Evolutionary conservation across 2,113 vertebrate genomes (phyloP), one percentile per base, ranked within the genome.

Genomic region (Dermatemys mawii): DNA sequence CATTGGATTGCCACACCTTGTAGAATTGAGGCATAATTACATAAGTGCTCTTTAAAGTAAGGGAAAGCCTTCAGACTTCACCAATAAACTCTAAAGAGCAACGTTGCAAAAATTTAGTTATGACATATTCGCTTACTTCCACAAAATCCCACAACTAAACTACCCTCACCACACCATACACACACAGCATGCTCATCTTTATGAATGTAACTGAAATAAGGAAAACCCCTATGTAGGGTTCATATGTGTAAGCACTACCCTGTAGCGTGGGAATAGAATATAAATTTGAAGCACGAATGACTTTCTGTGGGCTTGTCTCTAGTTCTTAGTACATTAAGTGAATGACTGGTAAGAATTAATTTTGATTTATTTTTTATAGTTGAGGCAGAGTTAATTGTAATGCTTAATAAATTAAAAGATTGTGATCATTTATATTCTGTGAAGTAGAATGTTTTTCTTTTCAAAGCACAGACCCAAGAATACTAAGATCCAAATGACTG

Each of bases 31-130:
- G 92, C 63, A 14, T 86, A 89, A 88, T 92, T 93, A 88, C 73
- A 26, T 80, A 96, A 97, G 92, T 82, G 90, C 89, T 88, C 83
- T 91, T 81, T 95, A 95, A 97, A 96, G 83, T 88, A 92, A 91
- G 48, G 26, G 70, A 88, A 97, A 96, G 83, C 38, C 90, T 97
- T 93, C 93, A 73, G 17, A 91, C 21, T 41, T 89, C 92, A 85
- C 89, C 53, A 94, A 60, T 76, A 89, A 89, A 87, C 67, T 89
- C 13, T 21, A 44, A 90, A 86, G 17, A 60, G 32, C 11, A 55
- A 54, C 9, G 19, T 94, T 76, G 89, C 12, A 90, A 88, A 90
- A 95, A 97, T 90, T 83, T 88, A 89, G 55, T 32, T 32, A 91
- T 0, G 0, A 79, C 38, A 22, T 26, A 12, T 86, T 85, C 84